Percentiles rank a stretch among this genome's conserved stretches.
phyloP scores from a whole-genome alignment of 2,797 vertebrate species.

The Mormyrops attenuatus region DNA sequence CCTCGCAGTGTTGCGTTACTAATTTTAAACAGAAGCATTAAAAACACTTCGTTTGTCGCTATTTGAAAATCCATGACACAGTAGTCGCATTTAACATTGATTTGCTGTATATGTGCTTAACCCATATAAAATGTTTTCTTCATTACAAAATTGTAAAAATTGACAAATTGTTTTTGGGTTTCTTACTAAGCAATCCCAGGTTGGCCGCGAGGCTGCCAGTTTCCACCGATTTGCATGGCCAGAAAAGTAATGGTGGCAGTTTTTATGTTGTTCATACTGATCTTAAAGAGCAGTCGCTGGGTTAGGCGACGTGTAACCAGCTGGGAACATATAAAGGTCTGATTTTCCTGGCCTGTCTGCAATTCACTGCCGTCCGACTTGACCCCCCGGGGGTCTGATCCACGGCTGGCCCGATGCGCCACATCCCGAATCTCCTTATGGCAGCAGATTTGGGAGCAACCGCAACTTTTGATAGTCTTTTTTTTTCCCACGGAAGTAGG shows the following conservation, averaged over 20 bases:
- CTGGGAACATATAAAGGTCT: neutral
- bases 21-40: neutral
- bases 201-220: neutral
- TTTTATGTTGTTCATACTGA: neutral
- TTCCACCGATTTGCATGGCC: neutral
- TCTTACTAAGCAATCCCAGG: neutral
- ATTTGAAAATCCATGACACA: neutral
- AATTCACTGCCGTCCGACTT: neutral
- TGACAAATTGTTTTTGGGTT: neutral
- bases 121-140: neutral
- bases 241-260: neutral
- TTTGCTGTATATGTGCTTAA: neutral
- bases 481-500: neutral
- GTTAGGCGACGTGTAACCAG: neutral
- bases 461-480: constrained; percentile 1
- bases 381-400: neutral
- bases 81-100: neutral
- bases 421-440: neutral
- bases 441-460: neutral
- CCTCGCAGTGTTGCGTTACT: neutral
- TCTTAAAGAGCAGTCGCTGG: neutral
- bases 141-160: neutral
- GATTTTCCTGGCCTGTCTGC: neutral
- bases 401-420: neutral
- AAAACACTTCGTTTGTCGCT: neutral